A percentile compares a stretch with the other conserved stretches of the same genome.
These are phyloP conservation scores for Carduelis carduelis DNA, from an alignment of 2,797 vertebrate genomes.

Conservation along the genomic window DNA sequence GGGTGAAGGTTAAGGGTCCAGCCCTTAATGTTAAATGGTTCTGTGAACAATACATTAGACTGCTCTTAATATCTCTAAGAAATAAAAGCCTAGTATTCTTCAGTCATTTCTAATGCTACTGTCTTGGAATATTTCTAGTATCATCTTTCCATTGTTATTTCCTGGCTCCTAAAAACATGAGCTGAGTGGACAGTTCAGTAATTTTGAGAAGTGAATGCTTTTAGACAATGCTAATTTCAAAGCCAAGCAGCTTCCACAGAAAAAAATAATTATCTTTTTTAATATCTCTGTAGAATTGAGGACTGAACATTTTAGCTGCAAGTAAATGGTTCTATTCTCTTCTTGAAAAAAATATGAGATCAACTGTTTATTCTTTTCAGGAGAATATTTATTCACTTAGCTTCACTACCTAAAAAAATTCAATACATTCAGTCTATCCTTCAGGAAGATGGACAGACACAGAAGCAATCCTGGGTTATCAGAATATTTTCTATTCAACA, in stretches of 20 bases:
- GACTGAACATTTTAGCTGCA: not conserved
- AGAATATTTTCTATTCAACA: not conserved
- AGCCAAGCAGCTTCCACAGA: not conserved
- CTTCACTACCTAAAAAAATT: not conserved
- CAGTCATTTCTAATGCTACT: not conserved
- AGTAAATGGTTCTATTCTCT: not conserved
- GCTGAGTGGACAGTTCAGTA: not conserved
- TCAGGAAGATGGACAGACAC: not conserved
- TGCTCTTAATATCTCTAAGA: not conserved
- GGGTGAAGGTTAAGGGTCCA: not conserved
- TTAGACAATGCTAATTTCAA: not conserved
- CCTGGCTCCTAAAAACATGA: not conserved
- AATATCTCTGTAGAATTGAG: not conserved
- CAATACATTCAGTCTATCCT: not conserved
- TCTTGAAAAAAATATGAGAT: not conserved
- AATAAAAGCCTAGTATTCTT: not conserved
- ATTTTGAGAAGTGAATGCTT: not conserved
- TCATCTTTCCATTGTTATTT: not conserved
- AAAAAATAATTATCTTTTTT: not conserved
- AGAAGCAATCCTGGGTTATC: not conserved
- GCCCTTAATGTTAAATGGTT: not conserved
- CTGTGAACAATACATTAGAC: not conserved
- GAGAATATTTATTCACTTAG: not conserved
- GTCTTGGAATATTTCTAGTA: not conserved
- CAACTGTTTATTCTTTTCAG: not conserved